Conservation (phyloP, 2,888 invertebrate genomes). For the Vannuccia rotundouncinata region DNA sequence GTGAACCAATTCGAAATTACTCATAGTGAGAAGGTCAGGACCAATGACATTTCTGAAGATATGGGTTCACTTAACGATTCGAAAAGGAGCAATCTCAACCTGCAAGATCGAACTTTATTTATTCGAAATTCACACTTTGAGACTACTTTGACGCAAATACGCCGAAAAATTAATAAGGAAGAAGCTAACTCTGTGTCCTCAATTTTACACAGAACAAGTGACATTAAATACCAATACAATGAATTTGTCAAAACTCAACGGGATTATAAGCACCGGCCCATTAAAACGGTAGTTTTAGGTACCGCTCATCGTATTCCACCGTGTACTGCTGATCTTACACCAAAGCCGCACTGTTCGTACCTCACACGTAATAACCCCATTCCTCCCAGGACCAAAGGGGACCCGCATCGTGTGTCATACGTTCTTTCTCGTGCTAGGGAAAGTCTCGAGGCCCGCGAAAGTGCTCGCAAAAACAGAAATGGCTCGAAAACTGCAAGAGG, state of each 20-base stretch:
- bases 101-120: conserved; percentile 38
- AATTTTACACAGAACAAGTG: background rate
- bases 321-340: background rate
- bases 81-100: conserved; percentile 65
- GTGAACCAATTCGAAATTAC: conserved; percentile 41
- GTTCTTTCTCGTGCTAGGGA: background rate
- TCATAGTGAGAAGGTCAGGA: background rate
- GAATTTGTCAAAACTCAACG: background rate
- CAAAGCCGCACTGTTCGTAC: background rate
- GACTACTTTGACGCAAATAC: background rate
- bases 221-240: background rate
- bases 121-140: conserved; percentile 1
- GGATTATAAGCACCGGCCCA: background rate
- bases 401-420: background rate
- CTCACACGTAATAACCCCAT: background rate
- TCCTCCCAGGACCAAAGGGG: background rate
- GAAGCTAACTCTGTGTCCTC: background rate
- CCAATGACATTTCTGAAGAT: conserved; percentile 14
- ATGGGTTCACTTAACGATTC: conserved; percentile 66
- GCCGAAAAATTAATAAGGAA: background rate
- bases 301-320: background rate
- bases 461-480: background rate
- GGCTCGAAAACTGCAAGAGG: background rate
- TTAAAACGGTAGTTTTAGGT: background rate
- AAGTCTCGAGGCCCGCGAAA: background rate